Evolutionary conservation across 1,140 invertebrate species (phyloP), one percentile per base, ranked within the genome.

Genomic region (Pemphigus obesinymphae): DNA sequence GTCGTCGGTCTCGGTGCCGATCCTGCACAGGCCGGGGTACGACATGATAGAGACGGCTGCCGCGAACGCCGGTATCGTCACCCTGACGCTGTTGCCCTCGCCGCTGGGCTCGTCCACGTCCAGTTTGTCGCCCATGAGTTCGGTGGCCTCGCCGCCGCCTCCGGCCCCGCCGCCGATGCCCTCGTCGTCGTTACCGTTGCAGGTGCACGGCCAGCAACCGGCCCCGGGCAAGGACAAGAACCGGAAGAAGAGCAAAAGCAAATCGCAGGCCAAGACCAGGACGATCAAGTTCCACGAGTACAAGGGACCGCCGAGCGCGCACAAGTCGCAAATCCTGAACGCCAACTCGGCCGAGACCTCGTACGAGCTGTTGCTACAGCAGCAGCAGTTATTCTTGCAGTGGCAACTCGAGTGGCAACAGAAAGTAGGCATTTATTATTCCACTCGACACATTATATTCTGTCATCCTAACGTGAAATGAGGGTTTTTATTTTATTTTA

Each of bases 271-370:
- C 0, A 98, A 98, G 87, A 91, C 95, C 3, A 92, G 95, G 82
- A 95, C 93, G 58, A 97, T 98, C 83, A 99, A 99, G 89, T 99
- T 99, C 88, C 97, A 99, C 87, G 97, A 99, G 87, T 98, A 99
- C 87, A 98, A 98, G 90, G 96, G 96, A 76, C 97, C 97, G 55
- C 96, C 96, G 81, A 97, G 93, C 88, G 94, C 94, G 29, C 91
- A 96, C 85, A 93, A 96, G 85, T 89, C 90, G 48, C 63, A 76
- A 40, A 83, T 68, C 43, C 87, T 88, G 1, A 88, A 88, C 34
- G 88, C 89, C 63, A 86, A 85, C n/a, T 86, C 88, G 53, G 85
- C 86, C 82, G 95, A 97, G 87, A 96, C 95, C 2, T 93, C 94
- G 11, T 98, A 98, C 86, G 95, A 98, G 86, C 87, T 98, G 72